Conservation (phyloP, 1,140 invertebrate species). For the Ips nitidus region DNA sequence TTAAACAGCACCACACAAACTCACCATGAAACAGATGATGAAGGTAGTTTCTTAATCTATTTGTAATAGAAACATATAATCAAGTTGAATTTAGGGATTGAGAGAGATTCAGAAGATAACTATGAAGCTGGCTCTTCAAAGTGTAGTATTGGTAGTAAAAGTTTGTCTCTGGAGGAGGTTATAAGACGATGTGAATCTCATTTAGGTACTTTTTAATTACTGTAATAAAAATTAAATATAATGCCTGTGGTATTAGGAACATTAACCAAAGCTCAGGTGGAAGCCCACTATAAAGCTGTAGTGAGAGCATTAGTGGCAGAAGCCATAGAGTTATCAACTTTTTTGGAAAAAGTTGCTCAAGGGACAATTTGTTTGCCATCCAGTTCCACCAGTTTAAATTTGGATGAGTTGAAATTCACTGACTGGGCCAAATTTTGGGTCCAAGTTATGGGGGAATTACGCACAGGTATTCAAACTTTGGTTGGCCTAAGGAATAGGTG, state of each 20-base stretch:
- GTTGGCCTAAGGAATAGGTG: not conserved
- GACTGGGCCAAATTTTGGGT: slow-evolving; percentile 96
- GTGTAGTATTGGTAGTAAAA: slow-evolving; percentile 15
- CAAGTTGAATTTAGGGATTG: slow-evolving; percentile 60
- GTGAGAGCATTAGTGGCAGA: slow-evolving; percentile 89
- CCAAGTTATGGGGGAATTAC: slow-evolving; percentile 87
- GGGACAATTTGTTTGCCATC: slow-evolving; percentile 62
- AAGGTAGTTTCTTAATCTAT: slow-evolving; percentile 54
- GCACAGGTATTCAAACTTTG: slow-evolving; percentile 49
- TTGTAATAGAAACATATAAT: not conserved
- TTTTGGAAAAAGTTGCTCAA: slow-evolving; percentile 79
- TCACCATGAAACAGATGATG: slow-evolving; percentile 77
- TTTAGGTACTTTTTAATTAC: slow-evolving; percentile 48
- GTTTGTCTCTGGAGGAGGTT: slow-evolving; percentile 45
- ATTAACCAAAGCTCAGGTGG: slow-evolving; percentile 57
- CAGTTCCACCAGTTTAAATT: slow-evolving; percentile 57
- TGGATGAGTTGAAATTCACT: slow-evolving; percentile 77
- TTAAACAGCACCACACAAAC: slow-evolving; percentile 47
- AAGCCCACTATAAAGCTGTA: slow-evolving; percentile 87
- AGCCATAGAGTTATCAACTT: slow-evolving; percentile 83
- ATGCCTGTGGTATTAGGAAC: slow-evolving; percentile 38
- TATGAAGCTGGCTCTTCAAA: slow-evolving; percentile 54
- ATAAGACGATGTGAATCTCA: slow-evolving; percentile 62
- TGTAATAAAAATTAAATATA: not conserved
- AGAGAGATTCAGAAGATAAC: slow-evolving; percentile 79